Evolutionary conservation across 2,888 invertebrate genomes (phyloP), one percentile per base, ranked within the genome.

Genomic region (Sinotaia quadrata): DNA sequence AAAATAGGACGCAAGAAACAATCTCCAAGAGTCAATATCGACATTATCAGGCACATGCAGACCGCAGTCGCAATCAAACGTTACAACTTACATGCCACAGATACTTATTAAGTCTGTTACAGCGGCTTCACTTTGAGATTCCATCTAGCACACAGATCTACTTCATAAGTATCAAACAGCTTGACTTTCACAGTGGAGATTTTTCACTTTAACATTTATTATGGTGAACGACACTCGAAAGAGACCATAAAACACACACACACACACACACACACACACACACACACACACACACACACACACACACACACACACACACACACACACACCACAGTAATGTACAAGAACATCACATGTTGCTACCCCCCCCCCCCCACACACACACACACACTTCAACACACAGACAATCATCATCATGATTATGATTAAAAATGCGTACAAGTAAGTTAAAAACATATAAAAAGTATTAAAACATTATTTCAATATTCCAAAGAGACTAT

Each of bases 201-300:
- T n/a, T n/a, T n/a, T n/a, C n/a, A n/a, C n/a, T n/a, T n/a, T n/a
- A n/a, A n/a, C n/a, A n/a, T n/a, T n/a, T n/a, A n/a, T n/a, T n/a
- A n/a, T n/a, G n/a, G n/a, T n/a, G n/a, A n/a, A 12, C n/a, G 41
- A 41, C 41, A 2, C 41, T 41, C n/a, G n/a, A 21, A 31, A 62
- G 36, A 34, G 21, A 10, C 27, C 41, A 33, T 44, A 21, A 47
- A 41, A 41, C 24, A 41, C 12, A 66, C 36, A 44, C 7, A 44
- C 36, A 34, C 27, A 54, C 49, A 65, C 31, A 33, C 37, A 36
- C 27, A 56, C 21, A 21, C 21, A 54, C 31, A 65, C 21, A 54
- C 31, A 12, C 7, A 65, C 29, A 62, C 18, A 33, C 29, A 63
- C 21, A 33, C 34, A 62, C 33, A 51, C 49, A 52, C 47, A 51